Conservation (phyloP, 2,797 vertebrate genomes). For the Sus cebifrons region DNA sequence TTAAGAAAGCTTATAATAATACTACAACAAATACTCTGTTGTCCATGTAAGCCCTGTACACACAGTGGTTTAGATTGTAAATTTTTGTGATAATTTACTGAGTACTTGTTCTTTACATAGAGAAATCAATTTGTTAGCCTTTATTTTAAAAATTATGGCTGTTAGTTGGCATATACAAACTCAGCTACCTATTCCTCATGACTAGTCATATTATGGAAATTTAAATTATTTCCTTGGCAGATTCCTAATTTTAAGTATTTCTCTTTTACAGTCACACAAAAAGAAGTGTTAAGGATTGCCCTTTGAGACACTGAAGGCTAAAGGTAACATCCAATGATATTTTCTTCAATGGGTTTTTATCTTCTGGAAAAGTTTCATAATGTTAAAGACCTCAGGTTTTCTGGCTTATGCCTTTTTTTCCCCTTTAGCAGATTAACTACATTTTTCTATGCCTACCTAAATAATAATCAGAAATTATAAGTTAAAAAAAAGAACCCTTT, state of each 20-base stretch:
- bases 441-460: slow-evolving; percentile 15
- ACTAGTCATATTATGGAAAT: slow-evolving; percentile 82
- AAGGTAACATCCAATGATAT: slow-evolving; percentile 88
- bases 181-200: slow-evolving; percentile 79
- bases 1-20: slow-evolving; percentile 24
- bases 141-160: slow-evolving; percentile 78
- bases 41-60: neutral
- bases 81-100: slow-evolving; percentile 46
- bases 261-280: slow-evolving; percentile 88
- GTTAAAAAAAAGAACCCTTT: neutral
- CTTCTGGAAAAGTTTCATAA: slow-evolving; percentile 37
- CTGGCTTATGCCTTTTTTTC: slow-evolving; percentile 37
- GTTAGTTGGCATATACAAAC: slow-evolving; percentile 85
- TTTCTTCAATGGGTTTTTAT: slow-evolving; percentile 66
- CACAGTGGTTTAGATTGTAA: slow-evolving; percentile 1
- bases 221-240: slow-evolving; percentile 67
- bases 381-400: slow-evolving; percentile 24
- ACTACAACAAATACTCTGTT: neutral
- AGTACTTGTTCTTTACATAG: slow-evolving; percentile 66
- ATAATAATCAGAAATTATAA: slow-evolving; percentile 63
- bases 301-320: slow-evolving; percentile 85
- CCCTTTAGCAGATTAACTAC: slow-evolving; percentile 45
- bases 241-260: slow-evolving; percentile 85
- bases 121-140: slow-evolving; percentile 63
- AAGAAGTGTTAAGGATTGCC: slow-evolving; percentile 89